phyloP scores from a whole-genome alignment of 2,888 invertebrate genomes.

The Athrips mouffetella region DNA sequence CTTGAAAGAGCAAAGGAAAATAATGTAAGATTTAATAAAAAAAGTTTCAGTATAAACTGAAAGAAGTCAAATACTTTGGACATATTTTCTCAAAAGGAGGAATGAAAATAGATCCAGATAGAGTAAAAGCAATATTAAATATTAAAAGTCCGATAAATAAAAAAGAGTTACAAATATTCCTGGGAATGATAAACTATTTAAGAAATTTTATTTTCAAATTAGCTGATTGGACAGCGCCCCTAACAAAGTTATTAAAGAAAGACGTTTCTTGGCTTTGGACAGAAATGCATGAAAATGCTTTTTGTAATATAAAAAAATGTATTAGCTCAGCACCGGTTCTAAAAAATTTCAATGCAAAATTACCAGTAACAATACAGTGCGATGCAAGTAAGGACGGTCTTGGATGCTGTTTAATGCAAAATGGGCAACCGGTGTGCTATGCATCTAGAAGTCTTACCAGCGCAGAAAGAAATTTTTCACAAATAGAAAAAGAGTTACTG shows the following conservation, averaged over 20 bases:
- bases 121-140: constrained; percentile 22
- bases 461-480: constrained; percentile 25
- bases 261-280: constrained; percentile 17
- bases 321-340: constrained; percentile 11
- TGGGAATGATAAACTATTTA: constrained; percentile 26
- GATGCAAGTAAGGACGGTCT: constrained; percentile 21
- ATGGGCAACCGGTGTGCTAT: constrained; percentile 22
- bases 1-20: constrained; percentile 20
- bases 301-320: constrained; percentile 18
- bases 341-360: constrained; percentile 18
- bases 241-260: constrained; percentile 20
- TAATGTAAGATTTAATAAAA: constrained; percentile 29
- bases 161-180: constrained; percentile 25
- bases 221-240: constrained; percentile 15
- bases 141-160: constrained; percentile 24
- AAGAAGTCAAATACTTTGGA: constrained; percentile 29
- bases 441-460: constrained; percentile 19
- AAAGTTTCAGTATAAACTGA: constrained; percentile 19
- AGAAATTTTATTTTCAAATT: constrained; percentile 23
- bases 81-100: constrained; percentile 27
- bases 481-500: constrained; percentile 49
- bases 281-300: constrained; percentile 3
- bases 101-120: constrained; percentile 22
- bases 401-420: constrained; percentile 22
- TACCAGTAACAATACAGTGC: constrained; percentile 16